Conservation (phyloP, 2,888 invertebrate species). For the Melieria crassipennis region DNA sequence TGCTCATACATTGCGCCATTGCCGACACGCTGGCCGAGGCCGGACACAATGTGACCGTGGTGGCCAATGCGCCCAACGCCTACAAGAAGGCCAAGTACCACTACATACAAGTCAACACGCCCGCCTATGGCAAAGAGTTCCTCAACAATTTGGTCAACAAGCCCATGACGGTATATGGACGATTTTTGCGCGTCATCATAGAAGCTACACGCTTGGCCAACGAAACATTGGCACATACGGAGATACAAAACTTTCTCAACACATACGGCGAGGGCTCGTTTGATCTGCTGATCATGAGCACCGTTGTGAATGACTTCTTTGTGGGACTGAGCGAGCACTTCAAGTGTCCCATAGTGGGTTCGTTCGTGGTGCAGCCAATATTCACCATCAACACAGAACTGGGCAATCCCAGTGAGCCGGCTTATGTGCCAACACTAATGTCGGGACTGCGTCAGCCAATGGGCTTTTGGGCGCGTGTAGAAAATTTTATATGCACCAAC, state of each 20-base stretch:
- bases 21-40: conserved; percentile 13
- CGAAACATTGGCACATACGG: conserved; percentile 31
- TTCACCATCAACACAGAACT: conserved; percentile 29
- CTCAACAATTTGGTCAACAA: background rate
- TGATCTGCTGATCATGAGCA: conserved; percentile 41
- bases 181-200: background rate
- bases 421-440: conserved; percentile 40
- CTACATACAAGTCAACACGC: conserved; percentile 9
- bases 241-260: conserved; percentile 26
- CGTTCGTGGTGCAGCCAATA: conserved; percentile 38
- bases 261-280: conserved; percentile 30
- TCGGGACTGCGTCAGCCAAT: conserved; percentile 34
- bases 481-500: conserved; percentile 28
- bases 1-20: conserved; percentile 11
- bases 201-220: conserved; percentile 14
- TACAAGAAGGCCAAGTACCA: conserved; percentile 29
- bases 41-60: conserved; percentile 32
- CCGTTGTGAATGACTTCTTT: conserved; percentile 45
- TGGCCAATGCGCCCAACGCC: conserved; percentile 19
- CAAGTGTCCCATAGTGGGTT: conserved; percentile 47
- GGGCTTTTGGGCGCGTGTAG: conserved; percentile 40
- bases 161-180: background rate
- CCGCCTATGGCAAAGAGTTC: background rate
- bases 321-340: conserved; percentile 50
- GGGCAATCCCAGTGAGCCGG: conserved; percentile 43